Evolutionary conservation across 2,888 invertebrate genomes (phyloP), one percentile per base, ranked within the genome.

Genomic region (Holacanthella duospinosa): DNA sequence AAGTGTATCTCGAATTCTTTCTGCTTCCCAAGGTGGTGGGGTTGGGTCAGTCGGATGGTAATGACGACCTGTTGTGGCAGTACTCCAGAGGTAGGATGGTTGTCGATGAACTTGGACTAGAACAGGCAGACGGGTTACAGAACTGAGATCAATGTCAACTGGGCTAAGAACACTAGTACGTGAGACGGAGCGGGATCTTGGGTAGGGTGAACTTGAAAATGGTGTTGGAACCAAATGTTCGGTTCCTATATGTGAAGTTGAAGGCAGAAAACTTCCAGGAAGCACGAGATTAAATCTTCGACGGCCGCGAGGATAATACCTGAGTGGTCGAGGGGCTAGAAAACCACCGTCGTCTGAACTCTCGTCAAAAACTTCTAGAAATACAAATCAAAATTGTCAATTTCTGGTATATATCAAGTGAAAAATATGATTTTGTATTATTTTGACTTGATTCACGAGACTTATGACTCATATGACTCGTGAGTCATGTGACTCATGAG

Each of bases 81-180:
- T 73, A 62, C 69, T 71, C 73, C 73, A 73, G 24, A 71, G 60
- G 64, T 73, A 71, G 21, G 70, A 71, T 60, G 71, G 73, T 61
- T 73, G 71, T 63, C 71, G 71, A 68, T 73, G 73, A 64, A 73
- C 71, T 68, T 73, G 73, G 71, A 73, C 73, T 71, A 73, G 71
- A 71, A 73, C 73, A 55, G 73, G 71, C 62, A 73, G 71, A 61
- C 71, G 68, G 62, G 71, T 68, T 63, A 71, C 71, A 60, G 70
- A 66, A 60, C 71, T 71, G 59, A 66, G 58, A 53, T 64, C 66
- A 66, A 67, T 66, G 65, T 68, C 68, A 68, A 70, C 71, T 62
- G 66, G 69, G 64, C 70, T 68, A 60, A 68, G 68, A 63, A 68
- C 69, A 64, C 70, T 71, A 55, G 70, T 66, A 60, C 70, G 71